Base-by-base conservation (phyloP, 2,797 vertebrate genomes). In the Hydrocynus forskahlii region DNA sequence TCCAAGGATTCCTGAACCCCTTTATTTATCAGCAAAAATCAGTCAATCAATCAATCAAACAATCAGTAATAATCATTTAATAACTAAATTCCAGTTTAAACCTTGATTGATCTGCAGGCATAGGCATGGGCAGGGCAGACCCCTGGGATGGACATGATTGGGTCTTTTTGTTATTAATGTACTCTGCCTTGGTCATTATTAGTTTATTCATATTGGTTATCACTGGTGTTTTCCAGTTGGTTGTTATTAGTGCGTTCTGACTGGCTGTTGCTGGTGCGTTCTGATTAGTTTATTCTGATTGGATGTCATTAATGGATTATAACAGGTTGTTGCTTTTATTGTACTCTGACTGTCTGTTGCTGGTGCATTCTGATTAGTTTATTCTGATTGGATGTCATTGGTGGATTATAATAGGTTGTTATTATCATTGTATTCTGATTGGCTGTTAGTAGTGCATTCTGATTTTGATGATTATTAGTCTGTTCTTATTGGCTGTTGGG, bases 401-500 rank as follows among this genome's bases (percentile, higher is more conserved):
- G 29, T 29, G 29, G 29, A 29, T 29, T 29, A 29, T 1, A 29
- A 29, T 29, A 29, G 29, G 29, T 29, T 29, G 3, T 29, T 29
- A 29, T 29, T 29, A 29, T 54, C 17, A 14, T 13, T n/a, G 7
- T 55, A 0, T 67, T 35, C 68, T 54, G 78, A 70, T 75, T 81
- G 66, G 80, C 25, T 60, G 71, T 2, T 8, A 2, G n/a, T n/a
- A 1, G 2, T 38, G 75, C 29, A 60, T 25, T 25, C 48, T 38
- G 81, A 29, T 29, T 29, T 29, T 29, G 29, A 3, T 29, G 29
- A 29, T 29, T 29, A 29, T 29, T 29, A 29, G 29, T 29, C 29
- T 29, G 29, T 29, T 29, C 29, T 29, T 29, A 75, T 21, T 59
- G 55, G 55, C n/a, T n/a, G 55, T 16, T 19, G 17, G 17, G n/a